Evolutionary conservation across 2,797 vertebrate genomes (phyloP).

Genomic region (Syndactyla subalaris): DNA sequence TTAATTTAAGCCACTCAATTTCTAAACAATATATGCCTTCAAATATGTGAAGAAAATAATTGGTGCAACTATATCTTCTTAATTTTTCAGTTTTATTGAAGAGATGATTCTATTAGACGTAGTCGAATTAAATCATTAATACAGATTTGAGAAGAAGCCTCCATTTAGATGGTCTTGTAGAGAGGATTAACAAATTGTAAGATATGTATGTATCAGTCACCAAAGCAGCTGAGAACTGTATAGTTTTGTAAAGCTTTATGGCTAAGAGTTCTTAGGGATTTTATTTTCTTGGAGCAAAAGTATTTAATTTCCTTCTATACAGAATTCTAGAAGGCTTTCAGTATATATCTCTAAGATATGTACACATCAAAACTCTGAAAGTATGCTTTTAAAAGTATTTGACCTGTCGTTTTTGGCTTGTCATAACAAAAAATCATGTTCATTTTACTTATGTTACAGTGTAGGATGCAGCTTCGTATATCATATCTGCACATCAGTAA

Average conservation of each 20-base stretch:
- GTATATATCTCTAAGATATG: not conserved
- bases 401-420: not conserved
- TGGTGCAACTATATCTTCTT: not conserved
- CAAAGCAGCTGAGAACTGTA: constrained; percentile 24
- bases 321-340: not conserved
- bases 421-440: not conserved
- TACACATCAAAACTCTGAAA: not conserved
- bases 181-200: constrained; percentile 16
- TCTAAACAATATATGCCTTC: not conserved
- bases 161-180: constrained; percentile 31
- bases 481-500: not conserved
- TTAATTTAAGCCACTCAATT: not conserved
- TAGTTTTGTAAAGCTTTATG: constrained; percentile 29
- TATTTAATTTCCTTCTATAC: not conserved
- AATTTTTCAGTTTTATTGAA: not conserved
- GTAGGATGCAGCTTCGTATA: not conserved
- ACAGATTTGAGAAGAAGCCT: constrained; percentile 7
- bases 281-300: constrained; percentile 4
- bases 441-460: not conserved
- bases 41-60: not conserved
- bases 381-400: not conserved
- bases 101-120: not conserved
- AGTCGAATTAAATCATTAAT: constrained; percentile 30
- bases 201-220: not conserved
- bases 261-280: not conserved